These are phyloP conservation scores for Oceanites oceanicus DNA, from an alignment of 2,113 vertebrate genomes.

Conservation along the genomic window DNA sequence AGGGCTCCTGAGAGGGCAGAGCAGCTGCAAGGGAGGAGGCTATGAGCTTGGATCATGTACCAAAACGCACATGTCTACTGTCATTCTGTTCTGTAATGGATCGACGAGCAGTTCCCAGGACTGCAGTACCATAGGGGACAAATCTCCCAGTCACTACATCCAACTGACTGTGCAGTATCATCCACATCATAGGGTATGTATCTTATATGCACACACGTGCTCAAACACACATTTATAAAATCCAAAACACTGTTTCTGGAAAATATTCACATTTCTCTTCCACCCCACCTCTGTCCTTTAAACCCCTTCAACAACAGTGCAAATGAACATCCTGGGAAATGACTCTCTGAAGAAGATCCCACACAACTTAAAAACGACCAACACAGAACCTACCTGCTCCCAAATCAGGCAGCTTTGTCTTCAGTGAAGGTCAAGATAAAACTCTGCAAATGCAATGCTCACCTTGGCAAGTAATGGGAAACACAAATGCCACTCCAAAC, in stretches of 20 bases:
- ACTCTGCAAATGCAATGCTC: background rate
- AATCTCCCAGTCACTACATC: background rate
- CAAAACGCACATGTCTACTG: background rate
- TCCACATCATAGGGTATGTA: background rate
- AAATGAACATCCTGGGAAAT: background rate
- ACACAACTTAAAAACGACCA: background rate
- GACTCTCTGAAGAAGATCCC: background rate
- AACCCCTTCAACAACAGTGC: background rate
- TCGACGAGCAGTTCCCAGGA: background rate
- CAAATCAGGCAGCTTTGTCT: background rate
- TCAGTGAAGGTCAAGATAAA: background rate
- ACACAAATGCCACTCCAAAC: background rate
- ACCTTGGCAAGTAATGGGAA: background rate
- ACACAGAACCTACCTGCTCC: background rate
- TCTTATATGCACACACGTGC: accelerated
- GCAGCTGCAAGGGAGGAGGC: background rate
- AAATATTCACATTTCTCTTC: background rate
- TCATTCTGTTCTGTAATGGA: background rate
- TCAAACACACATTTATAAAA: background rate
- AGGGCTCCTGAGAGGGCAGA: background rate
- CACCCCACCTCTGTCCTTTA: background rate
- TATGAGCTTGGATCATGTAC: background rate
- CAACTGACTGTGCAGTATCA: background rate
- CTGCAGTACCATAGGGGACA: background rate
- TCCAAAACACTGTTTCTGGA: background rate